Percentiles rank a stretch among this genome's conserved stretches.
Evolutionary conservation across 2,113 vertebrate genomes (phyloP).

Genomic region (Barnardius zonarius): DNA sequence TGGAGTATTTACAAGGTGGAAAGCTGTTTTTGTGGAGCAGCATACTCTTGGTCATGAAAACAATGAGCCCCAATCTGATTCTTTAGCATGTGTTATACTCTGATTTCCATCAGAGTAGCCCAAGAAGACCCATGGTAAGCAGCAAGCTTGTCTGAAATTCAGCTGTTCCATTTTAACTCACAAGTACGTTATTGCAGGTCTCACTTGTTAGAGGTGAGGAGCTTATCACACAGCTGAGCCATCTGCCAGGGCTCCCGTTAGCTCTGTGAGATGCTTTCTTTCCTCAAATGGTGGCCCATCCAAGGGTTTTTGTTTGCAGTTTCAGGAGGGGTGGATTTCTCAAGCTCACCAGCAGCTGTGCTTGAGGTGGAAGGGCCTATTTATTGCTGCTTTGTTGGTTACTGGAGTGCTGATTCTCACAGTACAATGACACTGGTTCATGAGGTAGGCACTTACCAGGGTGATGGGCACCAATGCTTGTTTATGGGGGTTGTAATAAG

Average conservation of each 20-base stretch:
- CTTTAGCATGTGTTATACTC: neutral
- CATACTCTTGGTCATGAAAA: neutral
- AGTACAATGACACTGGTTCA: accelerated
- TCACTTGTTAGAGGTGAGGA: neutral
- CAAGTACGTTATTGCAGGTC: neutral
- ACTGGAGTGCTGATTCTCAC: neutral
- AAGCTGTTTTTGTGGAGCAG: neutral
- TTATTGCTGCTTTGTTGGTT: neutral
- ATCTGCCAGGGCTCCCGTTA: neutral
- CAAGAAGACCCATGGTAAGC: neutral
- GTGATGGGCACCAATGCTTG: neutral
- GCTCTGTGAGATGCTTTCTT: neutral
- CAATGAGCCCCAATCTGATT: neutral
- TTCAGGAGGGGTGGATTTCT: neutral
- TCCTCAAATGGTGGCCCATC: neutral
- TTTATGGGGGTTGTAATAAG: neutral
- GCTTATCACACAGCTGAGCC: accelerated
- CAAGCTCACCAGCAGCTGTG: neutral
- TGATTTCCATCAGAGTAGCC: neutral
- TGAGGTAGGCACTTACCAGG: neutral
- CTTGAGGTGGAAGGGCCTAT: neutral
- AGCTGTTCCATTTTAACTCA: neutral
- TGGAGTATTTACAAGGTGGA: neutral
- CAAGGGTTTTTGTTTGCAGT: neutral
- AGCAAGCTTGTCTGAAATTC: neutral